Evolutionary conservation across 1,140 invertebrate genomes (phyloP).

Genomic region (Scylla paramamosain): DNA sequence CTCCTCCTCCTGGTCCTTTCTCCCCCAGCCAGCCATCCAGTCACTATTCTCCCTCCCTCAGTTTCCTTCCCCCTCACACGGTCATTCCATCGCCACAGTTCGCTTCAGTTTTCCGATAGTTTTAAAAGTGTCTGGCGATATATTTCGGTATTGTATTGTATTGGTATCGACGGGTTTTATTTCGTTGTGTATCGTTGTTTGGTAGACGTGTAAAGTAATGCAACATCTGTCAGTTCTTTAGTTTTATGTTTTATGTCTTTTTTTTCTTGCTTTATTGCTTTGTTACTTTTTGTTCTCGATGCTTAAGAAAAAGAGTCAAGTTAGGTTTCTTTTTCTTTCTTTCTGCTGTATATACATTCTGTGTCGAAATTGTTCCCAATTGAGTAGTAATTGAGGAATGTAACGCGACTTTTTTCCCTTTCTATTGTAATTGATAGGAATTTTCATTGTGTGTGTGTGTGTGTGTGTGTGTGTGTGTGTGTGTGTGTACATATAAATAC

Average conservation of each 20-base stretch:
- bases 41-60: neutral
- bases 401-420: too few species aligned
- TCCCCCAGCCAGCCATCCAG: neutral
- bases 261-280: neutral
- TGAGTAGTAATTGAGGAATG: too few species aligned
- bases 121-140: neutral
- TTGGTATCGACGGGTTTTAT: neutral
- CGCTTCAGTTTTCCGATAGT: conserved; percentile 11
- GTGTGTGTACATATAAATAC: too few species aligned
- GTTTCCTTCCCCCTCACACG: neutral
- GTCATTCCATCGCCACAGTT: neutral
- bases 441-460: neutral
- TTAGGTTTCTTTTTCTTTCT: neutral
- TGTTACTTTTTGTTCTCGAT: neutral
- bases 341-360: too few species aligned
- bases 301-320: neutral
- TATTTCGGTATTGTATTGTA: conserved; percentile 2
- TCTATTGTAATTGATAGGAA: too few species aligned
- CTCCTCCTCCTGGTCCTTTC: neutral
- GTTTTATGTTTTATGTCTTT: neutral
- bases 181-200: neutral
- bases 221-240: neutral
- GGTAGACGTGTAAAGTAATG: neutral
- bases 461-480: conserved; percentile 42
- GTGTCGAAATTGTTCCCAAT: too few species aligned